Base-by-base conservation (phyloP, 2,797 vertebrate species). In the Cottoperca gobio region DNA sequence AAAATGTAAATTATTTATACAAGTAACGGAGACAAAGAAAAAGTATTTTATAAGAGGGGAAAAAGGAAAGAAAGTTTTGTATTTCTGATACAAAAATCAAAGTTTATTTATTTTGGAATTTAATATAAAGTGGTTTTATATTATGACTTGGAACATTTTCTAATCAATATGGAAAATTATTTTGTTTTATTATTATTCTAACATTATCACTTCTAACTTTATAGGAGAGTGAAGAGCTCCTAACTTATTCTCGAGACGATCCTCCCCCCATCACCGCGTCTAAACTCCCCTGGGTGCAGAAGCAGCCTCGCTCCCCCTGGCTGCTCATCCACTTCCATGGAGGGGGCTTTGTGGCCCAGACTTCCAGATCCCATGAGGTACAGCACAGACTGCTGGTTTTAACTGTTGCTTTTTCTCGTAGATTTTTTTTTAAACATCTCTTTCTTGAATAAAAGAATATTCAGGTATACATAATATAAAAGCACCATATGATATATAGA, bases 191-290 rank as follows among this genome's bases (percentile, higher is more conserved):
- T 4, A 7, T 49, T 45, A 11, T 17, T 43, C 14, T 52, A 8
- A 24, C 2, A 7, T 43, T 17, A 0, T 66, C n/a, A n/a, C 53
- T 17, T 64, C 11, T 24, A 35, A 2, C 12, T 46, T 37, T 55
- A 4, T 33, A 97, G 97, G 95, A 97, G 88, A 97, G 95, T n/a
- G 91, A 96, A 42, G 95, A 95, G 54, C 91, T 97, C 57, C 76
- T 81, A 23, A 65, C 71, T 2, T 90, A 96, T 33, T 90, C 91
- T 39, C 94, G 91, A 2, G 68, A 90, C 0, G 93, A 95, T 21
- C 93, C 93, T 4, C 70, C 90, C 12, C 82, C 95, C 0, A 50
- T 94, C 60, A 70, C 91, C 13, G 75, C 93, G 23, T 90, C 95
- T 8, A 86, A 91, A 8, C 86, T 93, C 16, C 92, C 95, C 10